A percentile compares a stretch with the other conserved stretches of the same genome.
Evolutionary conservation across 2,888 invertebrate genomes (phyloP).

Genomic region (Eumacrocentrus americanus): DNA sequence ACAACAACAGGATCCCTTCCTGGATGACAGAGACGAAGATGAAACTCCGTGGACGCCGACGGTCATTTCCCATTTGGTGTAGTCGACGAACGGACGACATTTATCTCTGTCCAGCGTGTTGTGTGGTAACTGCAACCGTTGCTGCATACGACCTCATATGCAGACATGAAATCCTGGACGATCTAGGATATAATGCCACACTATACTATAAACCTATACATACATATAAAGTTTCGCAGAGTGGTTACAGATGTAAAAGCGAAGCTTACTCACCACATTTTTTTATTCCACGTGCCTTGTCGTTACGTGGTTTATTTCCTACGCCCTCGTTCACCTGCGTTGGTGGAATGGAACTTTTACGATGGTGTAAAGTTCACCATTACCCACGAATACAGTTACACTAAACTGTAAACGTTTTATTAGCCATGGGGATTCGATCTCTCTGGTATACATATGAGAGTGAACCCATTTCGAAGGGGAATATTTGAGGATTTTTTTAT

Average conservation of each 20-base stretch:
- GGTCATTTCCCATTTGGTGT: conserved; percentile 33
- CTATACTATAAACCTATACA: neutral
- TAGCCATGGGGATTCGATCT: neutral
- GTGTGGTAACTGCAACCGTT: conserved; percentile 14
- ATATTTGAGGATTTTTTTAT: neutral
- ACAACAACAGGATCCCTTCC: conserved; percentile 24
- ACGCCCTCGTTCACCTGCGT: neutral
- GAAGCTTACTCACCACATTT: neutral
- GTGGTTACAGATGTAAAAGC: neutral
- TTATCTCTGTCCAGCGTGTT: conserved; percentile 31
- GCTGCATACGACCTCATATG: conserved; percentile 8
- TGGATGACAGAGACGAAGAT: conserved; percentile 33
- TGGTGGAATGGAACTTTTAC: neutral
- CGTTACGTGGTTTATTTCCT: neutral
- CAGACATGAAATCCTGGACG: conserved; percentile 14
- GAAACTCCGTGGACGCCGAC: conserved; percentile 32
- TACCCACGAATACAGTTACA: no score
- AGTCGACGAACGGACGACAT: conserved; percentile 29
- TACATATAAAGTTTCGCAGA: no score
- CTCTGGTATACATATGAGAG: no score
- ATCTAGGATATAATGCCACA: neutral
- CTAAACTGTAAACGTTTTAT: neutral
- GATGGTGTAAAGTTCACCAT: neutral
- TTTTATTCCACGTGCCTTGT: neutral
- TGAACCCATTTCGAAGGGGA: neutral